Base-by-base conservation (phyloP, 2,113 vertebrate genomes). In the Ancistrus triradiatus region DNA sequence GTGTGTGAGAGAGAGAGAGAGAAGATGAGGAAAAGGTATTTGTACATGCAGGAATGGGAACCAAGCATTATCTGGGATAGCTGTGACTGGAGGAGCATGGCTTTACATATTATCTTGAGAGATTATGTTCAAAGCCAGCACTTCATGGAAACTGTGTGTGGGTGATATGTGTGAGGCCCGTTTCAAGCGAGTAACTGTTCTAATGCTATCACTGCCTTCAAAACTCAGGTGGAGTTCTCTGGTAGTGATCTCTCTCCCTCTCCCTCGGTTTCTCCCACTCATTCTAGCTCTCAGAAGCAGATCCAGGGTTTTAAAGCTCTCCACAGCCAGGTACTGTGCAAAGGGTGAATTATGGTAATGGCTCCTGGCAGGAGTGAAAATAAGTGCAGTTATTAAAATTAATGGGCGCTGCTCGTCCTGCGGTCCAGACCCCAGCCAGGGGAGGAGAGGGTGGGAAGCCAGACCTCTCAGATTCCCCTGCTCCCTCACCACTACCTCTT, bases 321-420 rank as follows among this genome's bases (percentile, higher is more conserved):
- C 66, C 63, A 73, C 66, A 70, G 21, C 74, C 77, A 80, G 78
- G 81, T 81, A 74, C 14, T 40, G 43, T 57, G 70, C 62, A 52
- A 69, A 75, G 62, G 21, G n/a, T 76, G 82, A 80, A 72, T 79
- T 78, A 80, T 61, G 47, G 46, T 75, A 80, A 80, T 74, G 48
- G 67, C 63, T 72, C 61, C 73, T 80, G 80, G 76, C 77, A 78
- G 74, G 59, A 74, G 72, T 68, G 77, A 80, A 73, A 82, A 78
- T 80, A 76, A 75, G 71, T 75, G 69, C 75, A 77, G 78, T 81
- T 86, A 79, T 77, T 77, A 77, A 81, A 82, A 80, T 77, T 1
- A 79, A 84, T 75, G 68, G 72, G 50, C 57, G 69, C 73, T 63
- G 74, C 75, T 77, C 49, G 73, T 81, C 62, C 70, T 75, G 69